A percentile compares a stretch with the other conserved stretches of the same genome.
Evolutionary conservation across 2,113 vertebrate species (phyloP).

Genomic region (Semicossyphus pulcher): DNA sequence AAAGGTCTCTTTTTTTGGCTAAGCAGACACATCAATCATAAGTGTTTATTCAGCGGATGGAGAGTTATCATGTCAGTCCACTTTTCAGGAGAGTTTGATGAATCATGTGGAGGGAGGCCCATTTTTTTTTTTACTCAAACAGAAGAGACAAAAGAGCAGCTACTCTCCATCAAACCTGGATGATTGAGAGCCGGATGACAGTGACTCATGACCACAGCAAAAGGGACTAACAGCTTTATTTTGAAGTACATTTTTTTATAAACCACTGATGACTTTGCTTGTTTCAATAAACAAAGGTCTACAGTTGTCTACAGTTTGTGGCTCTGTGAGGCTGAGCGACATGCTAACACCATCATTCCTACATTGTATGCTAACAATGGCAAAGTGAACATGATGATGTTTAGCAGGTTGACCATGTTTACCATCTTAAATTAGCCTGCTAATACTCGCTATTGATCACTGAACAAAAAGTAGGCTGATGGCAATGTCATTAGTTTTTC

Average conservation of each 20-base stretch:
- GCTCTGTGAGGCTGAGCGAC: not conserved
- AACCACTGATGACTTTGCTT: slow-evolving; percentile 11
- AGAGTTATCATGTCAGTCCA: slow-evolving; percentile 47
- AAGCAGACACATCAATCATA: slow-evolving; percentile 56
- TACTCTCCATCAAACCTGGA: slow-evolving; percentile 31
- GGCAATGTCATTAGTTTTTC: not conserved
- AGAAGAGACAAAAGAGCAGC: slow-evolving; percentile 48
- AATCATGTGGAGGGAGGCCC: slow-evolving; percentile 29
- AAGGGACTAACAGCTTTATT: slow-evolving; percentile 28
- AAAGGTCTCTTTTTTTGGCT: slow-evolving; percentile 19
- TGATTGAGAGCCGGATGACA: slow-evolving; percentile 30
- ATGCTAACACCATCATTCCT: not conserved
- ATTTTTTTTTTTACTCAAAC: slow-evolving; percentile 32
- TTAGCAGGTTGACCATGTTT: not conserved
- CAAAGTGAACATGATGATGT: not conserved
- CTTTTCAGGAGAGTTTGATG: slow-evolving; percentile 56
- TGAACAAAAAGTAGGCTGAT: not conserved
- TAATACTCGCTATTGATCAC: not conserved
- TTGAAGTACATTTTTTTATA: not conserved
- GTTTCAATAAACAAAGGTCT: not conserved
- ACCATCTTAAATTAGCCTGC: not conserved
- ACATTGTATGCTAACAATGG: not conserved
- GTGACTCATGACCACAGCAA: slow-evolving; percentile 29
- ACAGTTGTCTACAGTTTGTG: not conserved
- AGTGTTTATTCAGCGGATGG: slow-evolving; percentile 59